Evolutionary conservation across 1,140 invertebrate species (phyloP), one percentile per base, ranked within the genome.

Genomic region (Lutraria rhynchaena): DNA sequence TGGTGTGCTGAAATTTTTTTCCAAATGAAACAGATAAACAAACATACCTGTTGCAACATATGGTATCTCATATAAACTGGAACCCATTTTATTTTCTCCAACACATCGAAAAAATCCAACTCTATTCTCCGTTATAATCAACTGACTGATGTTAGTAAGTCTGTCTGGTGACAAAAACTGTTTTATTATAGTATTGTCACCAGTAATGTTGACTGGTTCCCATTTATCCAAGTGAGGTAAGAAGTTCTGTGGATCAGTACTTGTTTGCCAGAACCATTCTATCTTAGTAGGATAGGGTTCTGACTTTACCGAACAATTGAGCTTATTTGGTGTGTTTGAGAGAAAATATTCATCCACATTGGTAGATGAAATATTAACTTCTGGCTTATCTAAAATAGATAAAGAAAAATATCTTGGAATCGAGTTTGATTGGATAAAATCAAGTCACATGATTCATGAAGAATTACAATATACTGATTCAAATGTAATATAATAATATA

Each of bases 11-110:
- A n/a, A n/a, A n/a, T n/a, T n/a, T n/a, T n/a, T n/a, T n/a, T n/a
- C n/a, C 37, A 41, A 41, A 41, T 41, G 37, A 41, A 41, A 41
- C 5, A 41, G n/a, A n/a, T n/a, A n/a, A n/a, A n/a, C n/a, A n/a
- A n/a, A 33, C 69, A 17, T 46, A 81, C 78, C 78, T 81, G 78
- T 51, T 27, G 70, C 69, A 24, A 81, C 60, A 55, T 63, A 81
- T n/a, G 27, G 58, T 3, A 74, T 15, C 9, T 22, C 17, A 3
- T 17, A 19, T 24, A 31, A 71, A 3, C 19, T 71, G 19, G n/a
- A 58, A 9, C 69, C 78, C 7, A 81, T 49, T 63, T 41, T 73
- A 61, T 81, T 81, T 4, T 33, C 41, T 0, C 49, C 69, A 22
- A 51, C 57, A 46, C 78, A 81, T 55, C 55, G 61, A 51, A 73